Evolutionary conservation across 2,888 invertebrate species (phyloP).

Genomic region (Acrocyrtus sp.): DNA sequence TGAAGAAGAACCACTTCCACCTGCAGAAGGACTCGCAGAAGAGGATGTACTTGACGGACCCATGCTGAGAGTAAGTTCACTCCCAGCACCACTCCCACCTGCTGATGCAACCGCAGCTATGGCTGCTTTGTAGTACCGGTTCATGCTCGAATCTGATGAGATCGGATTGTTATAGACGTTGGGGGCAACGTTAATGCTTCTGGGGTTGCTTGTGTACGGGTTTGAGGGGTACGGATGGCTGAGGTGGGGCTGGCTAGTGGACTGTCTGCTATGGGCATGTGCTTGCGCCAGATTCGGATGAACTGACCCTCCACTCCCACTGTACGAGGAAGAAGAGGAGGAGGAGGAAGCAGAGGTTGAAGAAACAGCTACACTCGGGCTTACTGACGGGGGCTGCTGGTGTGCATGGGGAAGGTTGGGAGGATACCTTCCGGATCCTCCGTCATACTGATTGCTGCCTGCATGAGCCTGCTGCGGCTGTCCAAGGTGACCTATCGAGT

Average conservation of each 20-base stretch:
- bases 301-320: conserved; percentile 10
- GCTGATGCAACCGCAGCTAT: conserved; percentile 22
- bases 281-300: conserved; percentile 48
- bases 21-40: conserved; percentile 10
- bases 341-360: conserved; percentile 19
- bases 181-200: conserved; percentile 61
- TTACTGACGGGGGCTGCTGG: conserved; percentile 27
- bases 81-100: conserved; percentile 21
- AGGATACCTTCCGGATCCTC: conserved; percentile 47
- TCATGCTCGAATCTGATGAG: conserved; percentile 48
- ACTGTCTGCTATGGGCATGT: conserved; percentile 46
- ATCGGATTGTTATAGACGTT: conserved; percentile 59
- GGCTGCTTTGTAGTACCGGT: conserved; percentile 52
- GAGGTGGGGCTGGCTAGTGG: conserved; percentile 37
- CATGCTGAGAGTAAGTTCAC: conserved; percentile 35
- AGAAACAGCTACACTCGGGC: background rate
- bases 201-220: conserved; percentile 61
- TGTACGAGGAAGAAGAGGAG: conserved; percentile 22
- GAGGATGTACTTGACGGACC: background rate
- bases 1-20: background rate
- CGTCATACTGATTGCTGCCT: conserved; percentile 47
- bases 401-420: conserved; percentile 54
- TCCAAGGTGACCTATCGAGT: conserved; percentile 30
- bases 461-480: conserved; percentile 46
- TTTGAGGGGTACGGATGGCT: conserved; percentile 58